Evolutionary conservation across 2,888 invertebrate genomes (phyloP), one percentile per base, ranked within the genome.

Genomic region (Esperia sulphurella): DNA sequence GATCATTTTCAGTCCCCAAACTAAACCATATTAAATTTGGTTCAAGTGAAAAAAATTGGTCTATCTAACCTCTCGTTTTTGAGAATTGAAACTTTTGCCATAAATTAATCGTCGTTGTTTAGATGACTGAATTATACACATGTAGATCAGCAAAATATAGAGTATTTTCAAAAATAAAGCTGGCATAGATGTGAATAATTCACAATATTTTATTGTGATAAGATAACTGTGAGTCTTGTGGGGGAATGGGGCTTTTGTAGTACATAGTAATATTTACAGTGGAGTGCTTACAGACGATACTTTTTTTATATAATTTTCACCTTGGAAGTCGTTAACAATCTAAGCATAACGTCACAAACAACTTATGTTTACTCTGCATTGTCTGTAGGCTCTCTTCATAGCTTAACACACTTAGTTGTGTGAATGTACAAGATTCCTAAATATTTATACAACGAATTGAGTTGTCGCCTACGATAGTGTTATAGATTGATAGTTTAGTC

Each of bases 351-450:
- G n/a, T n/a, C n/a, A n/a, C n/a, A n/a, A n/a, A n/a, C n/a, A n/a
- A n/a, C n/a, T 31, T 31, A 31, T 8, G 31, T 9, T 9, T 9
- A 31, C 31, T 4, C 1, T 31, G 31, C 10, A 8, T 31, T 8
- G 38, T 31, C 41, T 41, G 28, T 31, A 45, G 42, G 39, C 12
- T 47, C 43, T 48, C 21, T 50, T 21, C 21, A 21, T 43, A 48
- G 31, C 42, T 7, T 38, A 42, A 31, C 21, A 14, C 50, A 35
- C 43, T 35, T 30, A 37, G 37, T 35, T 43, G 45, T 41, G 43
- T 49, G 28, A 59, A 57, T 63, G 59, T 70, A 66, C 51, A 72
- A 75, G 64, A 71, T 73, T 70, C 68, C 71, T 75, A 74, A 63
- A 59, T 65, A 68, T 67, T 67, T 66, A 68, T 63, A 55, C 54